Evolutionary conservation across 2,113 vertebrate species (phyloP).

Genomic region (Oenanthe melanoleuca): DNA sequence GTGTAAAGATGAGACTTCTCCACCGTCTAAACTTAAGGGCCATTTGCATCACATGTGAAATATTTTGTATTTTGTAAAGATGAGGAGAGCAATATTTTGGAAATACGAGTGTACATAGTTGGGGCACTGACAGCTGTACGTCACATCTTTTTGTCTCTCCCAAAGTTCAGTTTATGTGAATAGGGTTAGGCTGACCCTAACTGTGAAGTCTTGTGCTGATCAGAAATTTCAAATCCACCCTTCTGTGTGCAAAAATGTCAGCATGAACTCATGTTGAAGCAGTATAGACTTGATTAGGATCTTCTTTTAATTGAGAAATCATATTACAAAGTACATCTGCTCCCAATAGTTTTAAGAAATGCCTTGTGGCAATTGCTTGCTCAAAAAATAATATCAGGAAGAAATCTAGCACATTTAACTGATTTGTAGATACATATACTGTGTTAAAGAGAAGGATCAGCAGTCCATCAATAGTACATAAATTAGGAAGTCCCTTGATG

Average conservation of each 20-base stretch:
- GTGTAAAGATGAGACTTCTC: not conserved
- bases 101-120: not conserved
- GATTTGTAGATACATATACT: not conserved
- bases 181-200: not conserved
- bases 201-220: not conserved
- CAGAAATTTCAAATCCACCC: not conserved
- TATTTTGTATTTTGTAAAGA: not conserved
- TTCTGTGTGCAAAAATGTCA: not conserved
- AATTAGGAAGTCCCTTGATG: not conserved
- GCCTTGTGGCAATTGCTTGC: not conserved
- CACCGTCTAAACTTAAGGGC: not conserved
- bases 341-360: conserved; percentile 10
- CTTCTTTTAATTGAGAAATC: not conserved
- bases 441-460: not conserved
- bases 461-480: not conserved
- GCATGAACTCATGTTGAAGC: not conserved
- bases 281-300: not conserved
- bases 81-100: not conserved
- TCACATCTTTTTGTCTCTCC: not conserved
- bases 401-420: not conserved
- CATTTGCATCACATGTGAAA: not conserved
- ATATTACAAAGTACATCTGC: not conserved
- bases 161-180: not conserved
- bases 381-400: not conserved
- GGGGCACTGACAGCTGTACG: not conserved